These are phyloP conservation scores for Indicator indicator DNA, from an alignment of 2,113 vertebrate species.

Conservation along the genomic window DNA sequence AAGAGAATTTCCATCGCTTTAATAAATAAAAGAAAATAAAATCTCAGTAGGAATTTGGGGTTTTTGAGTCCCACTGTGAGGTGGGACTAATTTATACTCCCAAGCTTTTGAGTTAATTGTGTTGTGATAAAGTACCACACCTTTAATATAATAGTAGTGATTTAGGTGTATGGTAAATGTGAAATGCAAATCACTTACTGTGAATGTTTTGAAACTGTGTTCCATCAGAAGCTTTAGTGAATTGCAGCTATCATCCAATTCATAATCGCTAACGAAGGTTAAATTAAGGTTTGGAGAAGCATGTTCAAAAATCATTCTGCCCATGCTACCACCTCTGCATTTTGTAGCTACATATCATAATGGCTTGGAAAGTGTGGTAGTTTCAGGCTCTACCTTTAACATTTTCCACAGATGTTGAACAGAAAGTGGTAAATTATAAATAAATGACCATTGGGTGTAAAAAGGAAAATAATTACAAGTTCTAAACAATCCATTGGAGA, in stretches of 20 bases:
- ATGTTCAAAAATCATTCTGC: not conserved
- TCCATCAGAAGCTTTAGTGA: constrained; percentile 48
- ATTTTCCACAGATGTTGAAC: too few species aligned
- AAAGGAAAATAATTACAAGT: too few species aligned
- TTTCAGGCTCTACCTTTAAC: too few species aligned
- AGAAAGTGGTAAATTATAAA: too few species aligned
- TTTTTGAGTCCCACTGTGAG: not conserved
- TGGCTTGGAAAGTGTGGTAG: not conserved
- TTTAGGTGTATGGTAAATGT: constrained; percentile 32
- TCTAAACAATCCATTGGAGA: too few species aligned
- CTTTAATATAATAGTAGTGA: constrained; percentile 42
- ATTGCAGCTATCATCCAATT: constrained; percentile 52
- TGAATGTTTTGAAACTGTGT: constrained; percentile 56
- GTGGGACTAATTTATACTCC: constrained; percentile 47
- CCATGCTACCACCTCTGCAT: not conserved
- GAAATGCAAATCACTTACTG: constrained; percentile 58
- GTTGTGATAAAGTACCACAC: constrained; percentile 56
- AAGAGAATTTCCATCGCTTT: not conserved
- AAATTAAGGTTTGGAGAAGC: constrained; percentile 14
- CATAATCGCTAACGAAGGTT: constrained; percentile 30
- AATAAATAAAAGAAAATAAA: not conserved
- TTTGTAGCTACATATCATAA: not conserved
- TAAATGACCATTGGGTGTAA: too few species aligned
- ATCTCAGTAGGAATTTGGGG: not conserved
- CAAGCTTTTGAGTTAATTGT: constrained; percentile 46